These are phyloP conservation scores for Pristionchus exspectatus DNA, from an alignment of 2,888 invertebrate species.

Conservation along the genomic window DNA sequence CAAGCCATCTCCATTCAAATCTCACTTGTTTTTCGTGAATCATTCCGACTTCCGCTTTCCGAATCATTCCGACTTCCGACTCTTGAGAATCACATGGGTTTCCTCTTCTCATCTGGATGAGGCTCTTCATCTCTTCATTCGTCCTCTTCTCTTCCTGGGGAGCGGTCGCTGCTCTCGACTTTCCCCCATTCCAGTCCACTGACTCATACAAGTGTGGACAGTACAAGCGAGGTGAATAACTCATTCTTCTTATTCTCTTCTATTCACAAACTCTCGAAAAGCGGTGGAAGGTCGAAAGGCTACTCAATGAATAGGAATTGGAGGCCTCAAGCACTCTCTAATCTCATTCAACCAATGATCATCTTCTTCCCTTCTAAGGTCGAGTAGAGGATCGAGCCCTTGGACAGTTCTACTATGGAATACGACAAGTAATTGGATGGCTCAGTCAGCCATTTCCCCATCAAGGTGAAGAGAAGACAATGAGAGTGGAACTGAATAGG, in stretches of 20 bases:
- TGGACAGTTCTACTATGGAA: slow-evolving; percentile 70
- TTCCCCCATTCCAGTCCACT: slow-evolving; percentile 68
- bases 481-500: slow-evolving; percentile 2
- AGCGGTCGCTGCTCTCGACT: slow-evolving; percentile 61
- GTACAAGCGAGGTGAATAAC: slow-evolving; percentile 53
- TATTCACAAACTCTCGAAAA: not conserved
- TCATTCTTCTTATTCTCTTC: not conserved
- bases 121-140: slow-evolving; percentile 21
- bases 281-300: slow-evolving; percentile 26
- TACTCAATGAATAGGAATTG: not conserved
- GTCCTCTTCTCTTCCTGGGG: not conserved
- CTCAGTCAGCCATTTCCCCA: slow-evolving; percentile 74
- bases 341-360: slow-evolving; percentile 47
- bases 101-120: slow-evolving; percentile 46
- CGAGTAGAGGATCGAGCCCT: slow-evolving; percentile 72
- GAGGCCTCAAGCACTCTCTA: slow-evolving; percentile 44
- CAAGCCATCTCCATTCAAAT: slow-evolving; percentile 29
- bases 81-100: slow-evolving; percentile 27
- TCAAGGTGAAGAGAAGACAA: slow-evolving; percentile 64
- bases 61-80: not conserved
- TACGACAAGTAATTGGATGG: slow-evolving; percentile 71
- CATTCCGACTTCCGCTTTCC: not conserved
- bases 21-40: slow-evolving; percentile 33
- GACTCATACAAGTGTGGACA: slow-evolving; percentile 74
- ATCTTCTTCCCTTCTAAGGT: slow-evolving; percentile 15